Evolutionary conservation across 2,797 vertebrate genomes (phyloP).

Genomic region (Sitta carolinensis): DNA sequence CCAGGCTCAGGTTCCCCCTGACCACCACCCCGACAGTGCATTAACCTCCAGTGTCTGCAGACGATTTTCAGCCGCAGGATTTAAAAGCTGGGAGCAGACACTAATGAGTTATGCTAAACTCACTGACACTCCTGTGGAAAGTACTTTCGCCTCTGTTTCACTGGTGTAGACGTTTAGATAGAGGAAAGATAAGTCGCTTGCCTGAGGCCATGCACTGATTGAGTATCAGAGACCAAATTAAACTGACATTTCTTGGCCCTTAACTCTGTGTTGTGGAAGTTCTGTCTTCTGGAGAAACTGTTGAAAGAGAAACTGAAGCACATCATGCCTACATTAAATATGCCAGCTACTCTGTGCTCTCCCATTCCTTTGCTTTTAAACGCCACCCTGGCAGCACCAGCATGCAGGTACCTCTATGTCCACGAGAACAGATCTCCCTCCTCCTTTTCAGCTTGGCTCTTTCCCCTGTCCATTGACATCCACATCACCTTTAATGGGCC

Average conservation of each 20-base stretch:
- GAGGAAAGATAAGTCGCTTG: conserved; percentile 56
- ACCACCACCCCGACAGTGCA: neutral
- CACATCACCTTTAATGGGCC: neutral
- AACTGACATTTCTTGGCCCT: conserved; percentile 59
- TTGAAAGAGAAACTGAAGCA: neutral
- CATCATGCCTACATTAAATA: neutral
- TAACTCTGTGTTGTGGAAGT: neutral
- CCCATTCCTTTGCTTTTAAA: neutral
- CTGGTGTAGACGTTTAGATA: conserved; percentile 18
- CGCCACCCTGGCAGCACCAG: neutral
- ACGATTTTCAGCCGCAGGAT: neutral
- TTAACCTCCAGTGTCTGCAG: neutral
- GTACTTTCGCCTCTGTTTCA: conserved; percentile 14
- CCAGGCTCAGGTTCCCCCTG: neutral
- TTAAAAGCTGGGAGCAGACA: neutral
- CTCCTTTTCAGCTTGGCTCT: neutral
- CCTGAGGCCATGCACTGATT: conserved; percentile 37
- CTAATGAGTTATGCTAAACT: conserved; percentile 48
- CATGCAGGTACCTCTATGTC: neutral
- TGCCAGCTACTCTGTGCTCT: neutral
- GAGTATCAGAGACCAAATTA: conserved; percentile 63
- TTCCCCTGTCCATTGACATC: neutral
- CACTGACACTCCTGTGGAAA: conserved; percentile 24
- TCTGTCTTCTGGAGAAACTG: neutral
- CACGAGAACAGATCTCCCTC: neutral